phyloP scores from a whole-genome alignment of 1,140 invertebrate genomes.

The Gonioctena quinquepunctata region DNA sequence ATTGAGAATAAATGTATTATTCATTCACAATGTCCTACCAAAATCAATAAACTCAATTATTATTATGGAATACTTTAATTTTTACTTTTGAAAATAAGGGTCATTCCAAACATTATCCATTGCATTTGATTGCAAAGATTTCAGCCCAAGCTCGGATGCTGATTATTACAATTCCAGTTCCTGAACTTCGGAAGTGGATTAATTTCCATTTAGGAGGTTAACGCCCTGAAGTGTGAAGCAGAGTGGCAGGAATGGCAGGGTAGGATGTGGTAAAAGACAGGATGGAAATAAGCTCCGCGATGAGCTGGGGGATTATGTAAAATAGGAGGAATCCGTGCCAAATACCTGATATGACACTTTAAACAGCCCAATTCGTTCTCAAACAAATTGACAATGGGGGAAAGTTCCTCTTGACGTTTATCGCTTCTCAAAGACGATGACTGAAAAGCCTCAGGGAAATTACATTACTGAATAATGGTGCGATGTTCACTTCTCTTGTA shows the following conservation, averaged over 20 bases:
- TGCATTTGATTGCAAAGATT: too few relatives aligned
- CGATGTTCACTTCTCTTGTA: too few relatives aligned
- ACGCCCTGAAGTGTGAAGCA: neutral
- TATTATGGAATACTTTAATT: too few relatives aligned
- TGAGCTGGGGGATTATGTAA: slow-evolving; percentile 21
- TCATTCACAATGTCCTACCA: too few relatives aligned
- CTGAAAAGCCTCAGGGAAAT: neutral
- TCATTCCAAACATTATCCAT: too few relatives aligned
- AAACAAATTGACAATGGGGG: slow-evolving; percentile 23
- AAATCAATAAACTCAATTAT: too few relatives aligned
- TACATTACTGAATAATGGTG: too few relatives aligned
- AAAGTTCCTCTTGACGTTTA: neutral
- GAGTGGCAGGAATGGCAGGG: neutral
- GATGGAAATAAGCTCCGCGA: slow-evolving; percentile 10
- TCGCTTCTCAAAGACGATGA: neutral
- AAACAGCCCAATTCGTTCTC: slow-evolving; percentile 12
- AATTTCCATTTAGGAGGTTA: neutral
- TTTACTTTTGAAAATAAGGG: too few relatives aligned
- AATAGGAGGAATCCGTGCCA: slow-evolving; percentile 13
- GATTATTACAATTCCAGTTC: neutral
- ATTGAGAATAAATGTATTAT: too few relatives aligned
- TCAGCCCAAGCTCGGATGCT: too few relatives aligned
- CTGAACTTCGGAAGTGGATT: neutral
- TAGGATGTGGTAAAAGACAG: slow-evolving; percentile 12
- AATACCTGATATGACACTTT: slow-evolving; percentile 22